Base-by-base conservation (phyloP, 64 coral and sea anemone genomes). In the Platygyra sinensis region DNA sequence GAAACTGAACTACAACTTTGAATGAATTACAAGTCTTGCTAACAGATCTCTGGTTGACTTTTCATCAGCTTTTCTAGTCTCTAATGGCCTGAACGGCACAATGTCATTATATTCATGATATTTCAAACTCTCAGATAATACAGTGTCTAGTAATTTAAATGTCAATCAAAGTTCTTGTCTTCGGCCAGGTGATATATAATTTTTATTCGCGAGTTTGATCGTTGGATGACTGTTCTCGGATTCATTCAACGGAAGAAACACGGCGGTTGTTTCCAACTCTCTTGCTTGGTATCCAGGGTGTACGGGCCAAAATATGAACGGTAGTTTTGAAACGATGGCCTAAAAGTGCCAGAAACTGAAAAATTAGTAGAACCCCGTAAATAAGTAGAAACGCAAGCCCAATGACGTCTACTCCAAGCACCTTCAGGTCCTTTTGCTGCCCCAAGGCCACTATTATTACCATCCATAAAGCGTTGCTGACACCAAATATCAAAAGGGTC, bases 301-400 rank as follows among this genome's bases (percentile, higher is more conserved):
- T 88, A 65, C 94, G 94, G 3, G 94, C 94, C 27, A 96, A 80
- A 67, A 96, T 13, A 80, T 93, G 94, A 30, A 93, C 25, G 15
- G 93, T 10, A 0, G 94, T 96, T 52, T 86, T 93, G 2, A 89
- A 74, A 59, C 94, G 87, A 89, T 96, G 94, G 51, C 61, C 18
- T 20, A 96, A 62, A 80, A 96, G 92, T 1, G 91, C 94, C 10
- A 82, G 4, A 72, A 96, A 96, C 71, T 93, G 91, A 12, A 90
- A 0, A 1, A 96, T 1, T 17, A 93, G 86, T 12, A 96, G 80
- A 8, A 87, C 52, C 12, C 87, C 91, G 50, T 96, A 96, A 2
- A 96, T 16, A 10, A 78, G 50, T 4, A 96, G 90, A 49, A 93
- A 96, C 3, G 81, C 83, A 3, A 96, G 52, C 4, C 91, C 94